Evolutionary conservation across 2,888 invertebrate genomes (phyloP).

Genomic region (Nezara viridula): DNA sequence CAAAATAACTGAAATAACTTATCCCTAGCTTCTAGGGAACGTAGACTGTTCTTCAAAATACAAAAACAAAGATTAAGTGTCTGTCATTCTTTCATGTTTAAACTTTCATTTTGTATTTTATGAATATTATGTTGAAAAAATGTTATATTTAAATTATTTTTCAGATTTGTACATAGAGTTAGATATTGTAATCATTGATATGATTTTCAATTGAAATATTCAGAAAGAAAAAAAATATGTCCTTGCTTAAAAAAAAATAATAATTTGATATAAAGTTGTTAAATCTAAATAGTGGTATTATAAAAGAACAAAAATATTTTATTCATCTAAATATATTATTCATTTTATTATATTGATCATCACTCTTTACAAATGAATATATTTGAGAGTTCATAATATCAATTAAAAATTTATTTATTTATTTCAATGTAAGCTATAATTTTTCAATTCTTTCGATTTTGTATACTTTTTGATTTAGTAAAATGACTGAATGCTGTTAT

Average conservation of each 20-base stretch:
- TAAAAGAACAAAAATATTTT: background rate
- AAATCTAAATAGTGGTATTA: background rate
- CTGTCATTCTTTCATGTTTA: no score
- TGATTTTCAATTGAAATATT: background rate
- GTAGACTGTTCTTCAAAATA: background rate
- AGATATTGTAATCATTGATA: background rate
- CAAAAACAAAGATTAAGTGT: background rate
- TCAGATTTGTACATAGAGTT: background rate
- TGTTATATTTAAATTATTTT: background rate
- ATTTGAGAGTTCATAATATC: background rate
- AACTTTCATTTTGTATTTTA: background rate
- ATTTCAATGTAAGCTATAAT: background rate
- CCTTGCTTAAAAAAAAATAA: background rate
- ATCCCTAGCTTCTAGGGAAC: background rate
- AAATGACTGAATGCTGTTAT: background rate
- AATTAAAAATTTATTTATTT: background rate
- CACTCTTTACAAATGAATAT: background rate
- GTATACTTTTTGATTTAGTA: background rate
- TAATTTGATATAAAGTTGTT: background rate
- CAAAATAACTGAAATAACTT: conserved; percentile 56
- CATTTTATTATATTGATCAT: background rate
- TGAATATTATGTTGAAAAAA: background rate
- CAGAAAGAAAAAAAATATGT: background rate
- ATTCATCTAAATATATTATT: background rate
- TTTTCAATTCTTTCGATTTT: background rate